Evolutionary conservation across 2,888 invertebrate species (phyloP).

Genomic region (Gastracanthus pulcherrimus): DNA sequence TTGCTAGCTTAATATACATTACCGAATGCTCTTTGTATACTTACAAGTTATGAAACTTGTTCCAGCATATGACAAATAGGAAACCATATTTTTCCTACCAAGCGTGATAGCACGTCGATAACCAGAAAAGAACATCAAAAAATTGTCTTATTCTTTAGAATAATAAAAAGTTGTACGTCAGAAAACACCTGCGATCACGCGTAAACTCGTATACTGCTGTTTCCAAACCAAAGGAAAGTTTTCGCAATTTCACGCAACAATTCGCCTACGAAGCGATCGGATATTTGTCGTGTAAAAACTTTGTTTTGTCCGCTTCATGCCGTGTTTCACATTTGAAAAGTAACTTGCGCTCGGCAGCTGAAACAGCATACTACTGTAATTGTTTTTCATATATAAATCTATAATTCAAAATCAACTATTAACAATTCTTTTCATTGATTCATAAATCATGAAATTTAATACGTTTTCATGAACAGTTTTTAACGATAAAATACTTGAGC

Average conservation of each 20-base stretch:
- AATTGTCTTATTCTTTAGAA: not conserved
- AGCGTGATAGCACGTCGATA: not conserved
- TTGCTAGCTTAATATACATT: too few species aligned
- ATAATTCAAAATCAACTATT: too few species aligned
- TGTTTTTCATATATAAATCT: not conserved
- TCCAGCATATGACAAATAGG: not conserved
- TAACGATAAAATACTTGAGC: too few species aligned
- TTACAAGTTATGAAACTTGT: too few species aligned
- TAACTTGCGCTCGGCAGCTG: not conserved
- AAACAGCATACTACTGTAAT: not conserved
- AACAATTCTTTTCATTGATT: too few species aligned
- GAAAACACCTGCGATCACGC: slow-evolving; percentile 45
- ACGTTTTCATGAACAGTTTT: too few species aligned
- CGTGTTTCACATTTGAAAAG: slow-evolving; percentile 32
- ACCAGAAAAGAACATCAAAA: not conserved
- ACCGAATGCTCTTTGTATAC: too few species aligned
- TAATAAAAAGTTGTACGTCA: slow-evolving; percentile 34
- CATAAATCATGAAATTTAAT: too few species aligned
- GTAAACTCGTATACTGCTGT: slow-evolving; percentile 32
- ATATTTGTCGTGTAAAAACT: slow-evolving; percentile 43
- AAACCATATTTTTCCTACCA: not conserved
- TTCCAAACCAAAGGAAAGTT: slow-evolving; percentile 32
- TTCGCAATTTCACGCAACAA: slow-evolving; percentile 52
- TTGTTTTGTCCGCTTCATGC: slow-evolving; percentile 37
- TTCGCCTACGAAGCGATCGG: slow-evolving; percentile 39